Evolutionary conservation across 2,888 invertebrate species (phyloP).

Genomic region (Drosophila borealis): DNA sequence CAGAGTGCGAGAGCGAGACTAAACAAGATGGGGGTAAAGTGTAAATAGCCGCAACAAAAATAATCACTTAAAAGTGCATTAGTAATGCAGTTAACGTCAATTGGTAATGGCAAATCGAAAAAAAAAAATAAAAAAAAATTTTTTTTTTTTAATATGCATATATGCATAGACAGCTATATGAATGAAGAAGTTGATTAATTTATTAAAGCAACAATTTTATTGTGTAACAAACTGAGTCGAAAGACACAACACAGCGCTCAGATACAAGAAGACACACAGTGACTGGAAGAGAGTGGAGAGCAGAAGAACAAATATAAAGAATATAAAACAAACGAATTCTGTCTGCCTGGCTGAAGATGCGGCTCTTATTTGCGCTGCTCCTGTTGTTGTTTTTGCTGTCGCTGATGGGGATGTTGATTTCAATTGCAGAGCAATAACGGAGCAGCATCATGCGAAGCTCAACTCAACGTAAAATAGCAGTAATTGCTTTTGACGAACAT

Average conservation of each 20-base stretch:
- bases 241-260: slow-evolving; percentile 32
- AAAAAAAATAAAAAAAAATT: slow-evolving; percentile 1
- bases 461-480: slow-evolving; percentile 74
- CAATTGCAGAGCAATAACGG: slow-evolving; percentile 76
- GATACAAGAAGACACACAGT: slow-evolving; percentile 47
- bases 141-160: slow-evolving; percentile 14
- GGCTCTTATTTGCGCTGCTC: slow-evolving; percentile 4
- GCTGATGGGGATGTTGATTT: slow-evolving; percentile 56
- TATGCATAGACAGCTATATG: slow-evolving; percentile 14
- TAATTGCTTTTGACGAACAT: slow-evolving; percentile 72
- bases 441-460: slow-evolving; percentile 52
- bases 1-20: slow-evolving; percentile 24
- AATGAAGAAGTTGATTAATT: slow-evolving; percentile 45
- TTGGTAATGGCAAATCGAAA: slow-evolving; percentile 33
- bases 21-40: slow-evolving; percentile 41
- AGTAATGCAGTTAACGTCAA: slow-evolving; percentile 41
- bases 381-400: slow-evolving; percentile 12
- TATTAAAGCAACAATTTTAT: slow-evolving; percentile 67
- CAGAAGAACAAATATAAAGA: slow-evolving; percentile 58
- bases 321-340: slow-evolving; percentile 61
- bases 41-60: slow-evolving; percentile 31
- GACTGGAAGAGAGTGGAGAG: slow-evolving; percentile 29
- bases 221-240: slow-evolving; percentile 71
- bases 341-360: slow-evolving; percentile 36
- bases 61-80: slow-evolving; percentile 43